Evolutionary conservation across 2,797 vertebrate species (phyloP).

Genomic region (Myotis pilosus): DNA sequence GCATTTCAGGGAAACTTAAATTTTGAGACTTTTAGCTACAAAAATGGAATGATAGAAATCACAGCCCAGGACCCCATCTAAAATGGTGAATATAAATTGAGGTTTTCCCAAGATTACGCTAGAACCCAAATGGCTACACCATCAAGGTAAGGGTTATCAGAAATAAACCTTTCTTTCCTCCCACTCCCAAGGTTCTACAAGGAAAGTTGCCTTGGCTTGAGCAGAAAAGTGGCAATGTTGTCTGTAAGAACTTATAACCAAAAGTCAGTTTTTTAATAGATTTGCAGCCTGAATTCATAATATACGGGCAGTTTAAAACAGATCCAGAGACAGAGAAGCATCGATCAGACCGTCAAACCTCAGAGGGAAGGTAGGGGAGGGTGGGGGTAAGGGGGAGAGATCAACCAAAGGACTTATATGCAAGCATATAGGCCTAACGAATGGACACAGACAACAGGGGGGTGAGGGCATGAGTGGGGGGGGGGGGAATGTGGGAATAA

Average conservation of each 20-base stretch:
- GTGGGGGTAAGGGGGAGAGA: too few species aligned
- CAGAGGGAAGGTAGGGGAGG: too few species aligned
- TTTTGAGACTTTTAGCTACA: not conserved
- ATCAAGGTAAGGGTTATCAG: not conserved
- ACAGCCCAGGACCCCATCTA: not conserved
- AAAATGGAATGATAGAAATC: not conserved
- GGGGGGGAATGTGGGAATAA: too few species aligned
- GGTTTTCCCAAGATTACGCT: not conserved
- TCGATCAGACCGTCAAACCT: too few species aligned
- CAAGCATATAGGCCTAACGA: too few species aligned
- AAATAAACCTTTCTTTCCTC: not conserved
- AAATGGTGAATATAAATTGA: not conserved
- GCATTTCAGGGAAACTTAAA: not conserved
- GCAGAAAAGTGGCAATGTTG: not conserved
- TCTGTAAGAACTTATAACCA: not conserved
- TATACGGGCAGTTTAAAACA: not conserved
- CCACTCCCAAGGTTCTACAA: not conserved
- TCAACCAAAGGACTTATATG: too few species aligned
- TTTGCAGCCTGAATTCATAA: not conserved
- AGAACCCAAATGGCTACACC: not conserved
- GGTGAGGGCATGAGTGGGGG: too few species aligned
- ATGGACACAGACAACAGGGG: too few species aligned
- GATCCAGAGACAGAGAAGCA: too few species aligned
- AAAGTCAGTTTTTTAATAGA: not conserved
- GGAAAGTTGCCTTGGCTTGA: not conserved